A percentile compares a stretch with the other conserved stretches of the same genome.
Evolutionary conservation across 1,140 invertebrate species (phyloP).

Genomic region (Leptopilina boulardi): DNA sequence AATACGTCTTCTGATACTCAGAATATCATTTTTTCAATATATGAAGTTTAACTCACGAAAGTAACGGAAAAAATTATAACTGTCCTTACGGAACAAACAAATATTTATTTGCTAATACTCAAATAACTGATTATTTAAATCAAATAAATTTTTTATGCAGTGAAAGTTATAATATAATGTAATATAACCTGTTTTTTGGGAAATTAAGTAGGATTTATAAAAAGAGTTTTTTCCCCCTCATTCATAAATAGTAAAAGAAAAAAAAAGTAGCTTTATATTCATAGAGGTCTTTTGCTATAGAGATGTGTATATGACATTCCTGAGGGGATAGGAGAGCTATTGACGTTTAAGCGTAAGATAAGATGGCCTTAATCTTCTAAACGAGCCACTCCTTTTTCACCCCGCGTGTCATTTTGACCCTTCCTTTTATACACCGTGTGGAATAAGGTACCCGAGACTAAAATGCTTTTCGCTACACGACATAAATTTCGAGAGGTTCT

Average conservation of each 20-base stretch:
- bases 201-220: no score
- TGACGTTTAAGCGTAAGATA: constrained; percentile 21
- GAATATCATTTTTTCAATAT: no score
- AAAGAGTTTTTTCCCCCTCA: background rate
- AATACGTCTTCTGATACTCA: no score
- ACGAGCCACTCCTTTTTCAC: constrained; percentile 1
- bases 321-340: background rate
- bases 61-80: no score
- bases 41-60: no score
- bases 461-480: constrained; percentile 15
- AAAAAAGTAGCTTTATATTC: constrained; percentile 1
- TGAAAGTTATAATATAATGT: no score
- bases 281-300: background rate
- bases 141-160: no score
- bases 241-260: no score
- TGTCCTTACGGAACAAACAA: no score
- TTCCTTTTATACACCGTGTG: background rate
- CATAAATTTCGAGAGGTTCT: constrained; percentile 19
- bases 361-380: constrained; percentile 28
- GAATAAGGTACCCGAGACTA: constrained; percentile 3
- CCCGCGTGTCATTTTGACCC: background rate
- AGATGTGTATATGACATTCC: background rate
- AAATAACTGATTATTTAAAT: no score
- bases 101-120: no score
- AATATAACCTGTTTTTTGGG: no score